Conservation (phyloP, 2,797 vertebrate species). For the Galaxias olidus region DNA sequence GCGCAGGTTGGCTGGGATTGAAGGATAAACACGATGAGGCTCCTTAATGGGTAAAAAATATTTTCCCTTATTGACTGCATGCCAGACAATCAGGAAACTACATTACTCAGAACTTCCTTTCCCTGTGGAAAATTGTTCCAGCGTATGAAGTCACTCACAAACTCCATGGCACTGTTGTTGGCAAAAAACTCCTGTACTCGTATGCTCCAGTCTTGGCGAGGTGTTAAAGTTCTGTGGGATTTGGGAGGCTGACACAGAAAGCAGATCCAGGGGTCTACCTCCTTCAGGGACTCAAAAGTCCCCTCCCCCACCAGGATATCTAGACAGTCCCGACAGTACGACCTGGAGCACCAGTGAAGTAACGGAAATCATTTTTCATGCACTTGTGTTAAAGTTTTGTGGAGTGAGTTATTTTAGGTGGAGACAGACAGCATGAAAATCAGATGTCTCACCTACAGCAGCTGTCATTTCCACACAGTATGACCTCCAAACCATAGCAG, state of each 20-base stretch:
- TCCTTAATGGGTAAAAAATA: conserved; percentile 69
- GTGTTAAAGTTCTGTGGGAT: conserved; percentile 74
- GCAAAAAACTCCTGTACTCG: conserved; percentile 88
- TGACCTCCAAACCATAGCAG: conserved; percentile 76
- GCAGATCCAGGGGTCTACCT: conserved; percentile 92
- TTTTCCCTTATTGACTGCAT: too few species aligned
- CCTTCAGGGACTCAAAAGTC: conserved; percentile 74
- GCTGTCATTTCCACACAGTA: conserved; percentile 75
- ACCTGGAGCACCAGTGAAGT: conserved; percentile 64
- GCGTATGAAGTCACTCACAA: conserved; percentile 75
- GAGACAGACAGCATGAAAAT: background rate
- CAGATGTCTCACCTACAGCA: conserved; percentile 68
- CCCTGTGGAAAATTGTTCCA: background rate
- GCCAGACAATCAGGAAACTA: too few species aligned
- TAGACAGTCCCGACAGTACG: conserved; percentile 88
- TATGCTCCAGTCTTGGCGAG: conserved; percentile 85
- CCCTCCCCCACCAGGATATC: conserved; percentile 82
- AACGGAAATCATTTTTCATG: too few species aligned
- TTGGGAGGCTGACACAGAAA: conserved; percentile 84
- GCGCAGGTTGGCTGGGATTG: conserved; percentile 79
- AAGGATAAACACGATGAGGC: conserved; percentile 88
- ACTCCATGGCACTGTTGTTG: conserved; percentile 83
- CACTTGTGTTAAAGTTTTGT: background rate
- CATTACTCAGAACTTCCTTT: too few species aligned
- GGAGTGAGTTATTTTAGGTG: background rate